Evolutionary conservation across 2,888 invertebrate genomes (phyloP).

Genomic region (Anthophora plumipes): DNA sequence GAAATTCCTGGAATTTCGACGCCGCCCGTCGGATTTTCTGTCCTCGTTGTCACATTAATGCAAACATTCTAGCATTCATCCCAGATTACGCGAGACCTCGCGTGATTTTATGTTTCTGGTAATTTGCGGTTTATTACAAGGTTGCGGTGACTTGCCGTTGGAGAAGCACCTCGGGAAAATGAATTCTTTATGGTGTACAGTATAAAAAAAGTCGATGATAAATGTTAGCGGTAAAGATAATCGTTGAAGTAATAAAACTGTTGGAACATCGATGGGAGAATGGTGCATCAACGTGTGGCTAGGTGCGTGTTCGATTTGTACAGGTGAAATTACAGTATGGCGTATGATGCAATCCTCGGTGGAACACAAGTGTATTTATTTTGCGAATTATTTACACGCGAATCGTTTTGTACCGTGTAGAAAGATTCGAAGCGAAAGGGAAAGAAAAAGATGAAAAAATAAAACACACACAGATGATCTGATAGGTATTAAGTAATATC

Average conservation of each 20-base stretch:
- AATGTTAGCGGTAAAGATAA: background rate
- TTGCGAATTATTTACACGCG: too few species aligned
- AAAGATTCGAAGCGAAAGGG: too few species aligned
- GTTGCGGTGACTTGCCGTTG: background rate
- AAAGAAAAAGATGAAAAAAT: too few species aligned
- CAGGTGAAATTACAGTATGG: background rate
- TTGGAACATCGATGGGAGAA: background rate
- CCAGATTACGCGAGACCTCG: background rate
- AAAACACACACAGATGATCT: too few species aligned
- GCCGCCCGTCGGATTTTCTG: background rate
- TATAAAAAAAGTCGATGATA: too few species aligned
- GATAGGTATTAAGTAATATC: too few species aligned
- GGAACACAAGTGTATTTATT: background rate
- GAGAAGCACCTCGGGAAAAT: background rate
- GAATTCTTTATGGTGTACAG: too few species aligned
- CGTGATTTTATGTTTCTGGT: background rate
- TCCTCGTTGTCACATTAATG: conserved; percentile 15
- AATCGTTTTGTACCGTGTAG: too few species aligned
- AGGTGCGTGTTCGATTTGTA: background rate
- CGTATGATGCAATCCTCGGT: background rate
- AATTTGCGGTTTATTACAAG: background rate
- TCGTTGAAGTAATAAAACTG: background rate
- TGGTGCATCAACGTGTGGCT: background rate
- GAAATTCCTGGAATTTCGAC: conserved; percentile 31
- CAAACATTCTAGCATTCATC: conserved; percentile 5